phyloP scores from a whole-genome alignment of 2,797 vertebrate genomes.

The Periparus ater region DNA sequence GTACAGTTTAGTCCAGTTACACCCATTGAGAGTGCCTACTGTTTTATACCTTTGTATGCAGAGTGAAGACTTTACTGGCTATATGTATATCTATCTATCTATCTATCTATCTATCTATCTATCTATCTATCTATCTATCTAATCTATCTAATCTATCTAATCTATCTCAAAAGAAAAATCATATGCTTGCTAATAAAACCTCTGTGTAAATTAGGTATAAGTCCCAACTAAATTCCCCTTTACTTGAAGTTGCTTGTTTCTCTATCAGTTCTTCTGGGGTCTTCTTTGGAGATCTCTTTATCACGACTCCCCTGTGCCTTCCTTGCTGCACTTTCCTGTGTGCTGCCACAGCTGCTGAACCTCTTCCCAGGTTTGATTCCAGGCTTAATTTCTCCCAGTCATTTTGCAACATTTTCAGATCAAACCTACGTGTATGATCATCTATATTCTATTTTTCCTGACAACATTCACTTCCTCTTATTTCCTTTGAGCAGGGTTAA shows the following conservation, averaged over 20 bases:
- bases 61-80: not conserved
- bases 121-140: not conserved
- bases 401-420: not conserved
- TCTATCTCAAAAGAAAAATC: not conserved
- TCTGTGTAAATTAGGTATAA: not conserved
- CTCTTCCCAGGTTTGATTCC: not conserved
- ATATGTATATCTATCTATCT: not conserved
- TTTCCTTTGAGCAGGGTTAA: not conserved
- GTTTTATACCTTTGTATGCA: not conserved
- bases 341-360: not conserved
- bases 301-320: fast-evolving
- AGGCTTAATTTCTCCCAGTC: not conserved
- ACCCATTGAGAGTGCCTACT: not conserved
- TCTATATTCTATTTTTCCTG: not conserved
- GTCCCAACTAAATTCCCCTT: not conserved
- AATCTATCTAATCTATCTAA: not conserved
- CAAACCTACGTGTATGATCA: not conserved
- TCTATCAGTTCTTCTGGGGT: not conserved
- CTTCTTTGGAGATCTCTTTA: not conserved
- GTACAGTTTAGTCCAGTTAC: not conserved
- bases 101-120: too few species aligned
- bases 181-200: not conserved
- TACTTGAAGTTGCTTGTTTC: not conserved
- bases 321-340: not conserved
- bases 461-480: not conserved